These are phyloP conservation scores for Ennomos erosarius DNA, from an alignment of 2,888 invertebrate species.

Conservation along the genomic window DNA sequence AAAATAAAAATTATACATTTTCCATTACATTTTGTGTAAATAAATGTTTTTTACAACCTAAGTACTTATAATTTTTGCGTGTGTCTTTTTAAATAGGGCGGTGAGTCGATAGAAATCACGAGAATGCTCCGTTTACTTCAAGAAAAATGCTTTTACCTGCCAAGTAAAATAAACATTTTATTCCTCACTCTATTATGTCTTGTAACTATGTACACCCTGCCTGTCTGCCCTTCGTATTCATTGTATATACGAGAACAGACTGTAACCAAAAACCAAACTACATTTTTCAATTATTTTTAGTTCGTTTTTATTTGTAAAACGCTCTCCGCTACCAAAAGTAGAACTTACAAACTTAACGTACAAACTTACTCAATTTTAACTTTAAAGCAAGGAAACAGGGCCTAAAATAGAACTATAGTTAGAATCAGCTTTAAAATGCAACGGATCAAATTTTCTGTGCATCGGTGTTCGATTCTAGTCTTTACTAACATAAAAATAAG, in stretches of 20 bases:
- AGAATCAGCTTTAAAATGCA: neutral
- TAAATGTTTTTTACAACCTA: too few relatives aligned
- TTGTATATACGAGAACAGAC: slow-evolving; percentile 32
- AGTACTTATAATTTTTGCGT: too few relatives aligned
- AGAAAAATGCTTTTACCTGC: neutral
- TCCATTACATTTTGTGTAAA: too few relatives aligned
- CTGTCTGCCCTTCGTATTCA: slow-evolving; percentile 11
- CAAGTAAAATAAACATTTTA: slow-evolving; percentile 32
- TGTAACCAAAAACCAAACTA: slow-evolving; percentile 50
- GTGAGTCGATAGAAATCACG: too few relatives aligned
- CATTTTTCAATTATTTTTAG: slow-evolving; percentile 45
- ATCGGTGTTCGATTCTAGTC: neutral
- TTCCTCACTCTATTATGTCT: slow-evolving; percentile 22
- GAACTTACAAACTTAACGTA: too few relatives aligned
- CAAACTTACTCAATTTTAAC: neutral
- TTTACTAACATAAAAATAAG: neutral
- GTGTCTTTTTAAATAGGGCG: too few relatives aligned
- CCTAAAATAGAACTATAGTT: neutral
- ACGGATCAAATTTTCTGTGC: neutral
- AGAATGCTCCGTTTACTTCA: neutral
- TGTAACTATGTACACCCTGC: slow-evolving; percentile 19
- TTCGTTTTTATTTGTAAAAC: slow-evolving; percentile 27
- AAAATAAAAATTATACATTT: too few relatives aligned
- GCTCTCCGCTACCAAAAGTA: neutral
- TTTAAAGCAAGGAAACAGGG: neutral